Percentiles rank a stretch among this genome's conserved stretches.
Conservation (phyloP, 2,113 vertebrate genomes). For the Acanthochromis polyacanthus region DNA sequence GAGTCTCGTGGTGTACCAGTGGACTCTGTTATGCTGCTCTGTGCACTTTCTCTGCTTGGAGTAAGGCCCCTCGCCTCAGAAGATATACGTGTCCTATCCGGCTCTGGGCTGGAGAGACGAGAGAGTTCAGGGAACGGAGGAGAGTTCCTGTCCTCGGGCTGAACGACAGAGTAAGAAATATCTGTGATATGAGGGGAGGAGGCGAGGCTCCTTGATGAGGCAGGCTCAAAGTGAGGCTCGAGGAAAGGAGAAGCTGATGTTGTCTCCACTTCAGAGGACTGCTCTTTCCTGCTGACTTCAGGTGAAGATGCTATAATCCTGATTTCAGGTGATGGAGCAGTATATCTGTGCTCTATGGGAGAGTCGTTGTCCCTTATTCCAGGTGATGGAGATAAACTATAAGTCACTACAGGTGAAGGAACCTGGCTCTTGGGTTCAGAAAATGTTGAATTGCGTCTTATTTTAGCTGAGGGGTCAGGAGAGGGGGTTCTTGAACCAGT, state of each 20-base stretch:
- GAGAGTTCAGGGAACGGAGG: constrained; percentile 60
- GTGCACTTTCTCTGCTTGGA: constrained; percentile 25
- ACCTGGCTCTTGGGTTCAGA: constrained; percentile 37
- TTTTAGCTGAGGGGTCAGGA: constrained; percentile 29
- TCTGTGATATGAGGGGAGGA: constrained; percentile 72
- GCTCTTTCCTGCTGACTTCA: constrained; percentile 46
- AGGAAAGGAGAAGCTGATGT: constrained; percentile 31
- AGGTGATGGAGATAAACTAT: constrained; percentile 69
- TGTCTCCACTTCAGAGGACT: constrained; percentile 23
- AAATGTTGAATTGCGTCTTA: constrained; percentile 24
- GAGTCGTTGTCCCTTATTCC: constrained; percentile 36
- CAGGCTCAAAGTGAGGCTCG: constrained; percentile 19
- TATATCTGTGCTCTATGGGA: constrained; percentile 50
- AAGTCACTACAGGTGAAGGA: constrained; percentile 48
- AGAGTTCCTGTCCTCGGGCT: constrained; percentile 58
- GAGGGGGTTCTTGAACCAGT: constrained; percentile 57
- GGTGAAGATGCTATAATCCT: constrained; percentile 75
- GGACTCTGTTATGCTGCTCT: constrained; percentile 44
- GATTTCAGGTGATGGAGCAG: constrained; percentile 76
- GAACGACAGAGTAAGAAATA: constrained; percentile 69
- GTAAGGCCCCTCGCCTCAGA: constrained; percentile 43
- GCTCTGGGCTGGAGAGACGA: constrained; percentile 42
- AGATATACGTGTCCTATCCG: constrained; percentile 34
- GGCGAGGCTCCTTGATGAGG: constrained; percentile 49
- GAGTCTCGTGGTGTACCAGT: constrained; percentile 33